Percentiles rank a stretch among this genome's conserved stretches.
Conservation (phyloP, 2,888 invertebrate genomes). For the Eupithecia subumbrata region DNA sequence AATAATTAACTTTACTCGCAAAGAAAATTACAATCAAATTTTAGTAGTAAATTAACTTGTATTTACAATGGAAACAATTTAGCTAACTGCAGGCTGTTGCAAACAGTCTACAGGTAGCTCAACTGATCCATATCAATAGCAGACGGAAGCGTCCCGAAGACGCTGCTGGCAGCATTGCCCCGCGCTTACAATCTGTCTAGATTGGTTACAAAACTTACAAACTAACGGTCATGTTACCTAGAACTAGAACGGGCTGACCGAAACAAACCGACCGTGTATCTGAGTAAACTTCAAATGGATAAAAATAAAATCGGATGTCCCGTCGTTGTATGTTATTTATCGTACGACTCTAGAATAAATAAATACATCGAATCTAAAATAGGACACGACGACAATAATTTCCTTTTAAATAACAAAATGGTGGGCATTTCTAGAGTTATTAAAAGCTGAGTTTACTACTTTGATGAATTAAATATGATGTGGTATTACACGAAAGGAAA, state of each 20-base stretch:
- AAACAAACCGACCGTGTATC: slow-evolving; percentile 3
- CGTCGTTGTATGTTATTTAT: slow-evolving; percentile 44
- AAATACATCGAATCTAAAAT: slow-evolving; percentile 44
- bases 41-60: too few relatives aligned
- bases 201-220: neutral
- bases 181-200: neutral
- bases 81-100: too few relatives aligned
- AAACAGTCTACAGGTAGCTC: too few relatives aligned
- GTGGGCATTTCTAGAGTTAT: slow-evolving; percentile 2
- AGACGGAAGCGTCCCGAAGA: too few relatives aligned
- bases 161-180: too few relatives aligned
- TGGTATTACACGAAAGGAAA: neutral
- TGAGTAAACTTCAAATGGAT: slow-evolving; percentile 24
- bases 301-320: slow-evolving; percentile 45
- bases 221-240: neutral
- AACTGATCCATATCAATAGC: too few relatives aligned
- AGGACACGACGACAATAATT: slow-evolving; percentile 37
- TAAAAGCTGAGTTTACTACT: neutral
- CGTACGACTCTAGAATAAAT: slow-evolving; percentile 40
- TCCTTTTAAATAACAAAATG: slow-evolving; percentile 30
- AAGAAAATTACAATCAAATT: too few relatives aligned
- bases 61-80: too few relatives aligned
- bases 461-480: slow-evolving; percentile 5
- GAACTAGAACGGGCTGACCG: neutral
- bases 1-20: too few relatives aligned